Conservation (phyloP, 2,888 invertebrate genomes). For the Tetragonula carbonaria region DNA sequence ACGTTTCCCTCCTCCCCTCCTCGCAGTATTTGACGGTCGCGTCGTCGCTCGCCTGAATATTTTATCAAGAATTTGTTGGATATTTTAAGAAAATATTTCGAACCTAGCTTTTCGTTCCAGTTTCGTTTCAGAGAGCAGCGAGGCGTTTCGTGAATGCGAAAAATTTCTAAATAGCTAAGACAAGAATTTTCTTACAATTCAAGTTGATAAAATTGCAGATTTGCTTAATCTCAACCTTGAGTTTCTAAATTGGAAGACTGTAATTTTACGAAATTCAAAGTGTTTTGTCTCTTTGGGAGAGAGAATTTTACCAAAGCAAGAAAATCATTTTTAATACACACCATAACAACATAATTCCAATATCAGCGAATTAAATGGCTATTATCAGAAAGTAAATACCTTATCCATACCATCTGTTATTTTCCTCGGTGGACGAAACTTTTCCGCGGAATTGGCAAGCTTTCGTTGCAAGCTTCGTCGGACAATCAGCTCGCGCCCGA, state of each 20-base stretch:
- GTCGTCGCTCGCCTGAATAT: slow-evolving; percentile 46
- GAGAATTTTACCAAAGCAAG: no score
- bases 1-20: no score
- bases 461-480: not conserved
- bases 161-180: no score
- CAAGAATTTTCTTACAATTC: no score
- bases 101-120: not conserved
- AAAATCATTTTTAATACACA: no score
- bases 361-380: not conserved
- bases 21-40: slow-evolving; percentile 58
- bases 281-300: no score
- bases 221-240: no score
- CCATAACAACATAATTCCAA: no score
- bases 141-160: no score
- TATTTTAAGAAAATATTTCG: slow-evolving; percentile 38
- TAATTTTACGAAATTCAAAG: no score
- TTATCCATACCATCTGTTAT: not conserved
- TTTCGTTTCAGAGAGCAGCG: not conserved
- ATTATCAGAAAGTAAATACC: not conserved
- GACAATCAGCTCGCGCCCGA: not conserved
- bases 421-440: not conserved
- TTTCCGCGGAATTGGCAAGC: not conserved
- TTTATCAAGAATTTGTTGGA: slow-evolving; percentile 53
- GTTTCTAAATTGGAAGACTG: no score
- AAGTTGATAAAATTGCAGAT: no score